Base-by-base conservation (phyloP, 2,888 invertebrate genomes). In the Eupithecia subfuscata region DNA sequence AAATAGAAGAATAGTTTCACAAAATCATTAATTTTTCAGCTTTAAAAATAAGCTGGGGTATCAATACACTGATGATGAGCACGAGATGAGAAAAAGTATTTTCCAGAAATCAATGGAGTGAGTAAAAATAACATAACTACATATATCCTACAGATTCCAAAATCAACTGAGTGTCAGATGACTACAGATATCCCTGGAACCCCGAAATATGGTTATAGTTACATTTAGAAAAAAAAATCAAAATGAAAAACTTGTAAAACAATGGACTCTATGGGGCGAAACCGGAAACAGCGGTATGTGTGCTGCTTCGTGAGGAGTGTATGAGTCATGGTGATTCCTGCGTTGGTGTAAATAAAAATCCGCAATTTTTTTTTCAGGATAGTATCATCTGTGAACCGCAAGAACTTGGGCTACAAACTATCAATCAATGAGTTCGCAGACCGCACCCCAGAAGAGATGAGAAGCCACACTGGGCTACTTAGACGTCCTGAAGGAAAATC, bases 351-450 rank as follows among this genome's bases (percentile, higher is more conserved):
- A n/a, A 6, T n/a, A n/a, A 2, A 9, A n/a, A 7, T 18, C 48
- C 18, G 7, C 48, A 18, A 18, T n/a, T 0, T 8, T 48, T n/a
- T 11, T 64, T 40, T 67, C 67, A 67, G 67, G 8, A 3, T 68
- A 3, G 82, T 92, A 4, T 77, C 82, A 7, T 78, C 81, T 16
- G 86, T 81, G 40, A 92, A 91, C 69, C 83, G 84, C 9, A 83
- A 85, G 69, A 89, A 92, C 37, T 83, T 86, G 34, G 85, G 88
- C 4, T 93, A 88, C 79, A 91, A 87, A 76, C 86, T 92, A 0
- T 75, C 86, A 2, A 80, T 93, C 16, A 93, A 91, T 77, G 82
- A 91, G n/a, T 90, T 93, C 56, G 84, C 92, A 65, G 93, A 93
- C 71, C 89, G 86, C 34, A 91, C 91, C 25, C 86, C 86, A 4